phyloP scores from a whole-genome alignment of 2,888 invertebrate genomes.

The Ophion slaviceki region DNA sequence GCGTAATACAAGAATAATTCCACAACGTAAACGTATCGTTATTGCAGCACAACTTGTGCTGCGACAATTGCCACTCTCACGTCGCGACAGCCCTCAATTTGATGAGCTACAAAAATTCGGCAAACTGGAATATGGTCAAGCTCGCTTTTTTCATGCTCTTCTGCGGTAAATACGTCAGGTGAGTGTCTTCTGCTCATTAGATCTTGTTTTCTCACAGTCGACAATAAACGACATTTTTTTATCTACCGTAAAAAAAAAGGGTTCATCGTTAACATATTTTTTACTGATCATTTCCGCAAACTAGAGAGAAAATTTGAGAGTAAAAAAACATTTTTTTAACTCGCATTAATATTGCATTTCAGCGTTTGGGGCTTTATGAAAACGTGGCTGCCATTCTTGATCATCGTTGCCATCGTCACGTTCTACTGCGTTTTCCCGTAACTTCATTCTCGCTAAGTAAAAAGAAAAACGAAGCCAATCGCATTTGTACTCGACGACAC shows the following conservation, averaged over 20 bases:
- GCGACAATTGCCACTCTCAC: slow-evolving; percentile 99
- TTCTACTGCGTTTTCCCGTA: slow-evolving; percentile 65
- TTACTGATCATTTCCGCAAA: not conserved
- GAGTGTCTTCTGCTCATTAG: not conserved
- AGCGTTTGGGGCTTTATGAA: slow-evolving; percentile 89
- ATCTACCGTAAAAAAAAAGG: too few relatives aligned
- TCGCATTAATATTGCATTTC: slow-evolving; percentile 75
- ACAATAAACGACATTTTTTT: too few relatives aligned
- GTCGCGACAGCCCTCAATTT: slow-evolving; percentile 96
- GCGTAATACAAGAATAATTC: not conserved
- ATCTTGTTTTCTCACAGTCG: not conserved
- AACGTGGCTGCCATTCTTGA: slow-evolving; percentile 93
- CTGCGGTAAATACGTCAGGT: slow-evolving; percentile 92
- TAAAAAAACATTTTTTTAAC: not conserved
- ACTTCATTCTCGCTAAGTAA: slow-evolving; percentile 1
- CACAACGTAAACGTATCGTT: not conserved
- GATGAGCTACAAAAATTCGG: slow-evolving; percentile 93
- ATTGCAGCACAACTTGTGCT: slow-evolving; percentile 95
- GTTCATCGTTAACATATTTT: too few relatives aligned
- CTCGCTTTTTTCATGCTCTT: slow-evolving; percentile 91
- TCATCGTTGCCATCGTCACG: slow-evolving; percentile 81
- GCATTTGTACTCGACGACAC: slow-evolving; percentile 6
- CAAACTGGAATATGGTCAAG: slow-evolving; percentile 96
- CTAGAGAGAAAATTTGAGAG: not conserved
- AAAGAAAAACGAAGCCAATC: not conserved